Evolutionary conservation across 2,888 invertebrate species (phyloP).

Genomic region (Spodoptera littoralis): DNA sequence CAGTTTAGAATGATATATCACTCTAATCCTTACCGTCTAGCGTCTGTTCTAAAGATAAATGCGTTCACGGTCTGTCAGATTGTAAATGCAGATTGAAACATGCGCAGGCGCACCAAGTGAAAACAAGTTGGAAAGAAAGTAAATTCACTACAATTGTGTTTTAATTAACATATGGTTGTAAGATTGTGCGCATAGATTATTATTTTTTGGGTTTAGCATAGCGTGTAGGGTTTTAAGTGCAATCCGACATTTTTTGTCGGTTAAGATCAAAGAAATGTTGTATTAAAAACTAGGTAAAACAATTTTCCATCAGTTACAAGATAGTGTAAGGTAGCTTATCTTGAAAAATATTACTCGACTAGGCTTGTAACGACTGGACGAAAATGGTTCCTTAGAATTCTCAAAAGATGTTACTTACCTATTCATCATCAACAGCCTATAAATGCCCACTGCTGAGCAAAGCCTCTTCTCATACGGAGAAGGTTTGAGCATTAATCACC

Average conservation of each 20-base stretch:
- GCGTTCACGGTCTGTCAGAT: constrained; percentile 58
- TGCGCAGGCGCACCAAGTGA: constrained; percentile 49
- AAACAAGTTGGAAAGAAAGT: constrained; percentile 53
- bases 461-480: too few relatives aligned
- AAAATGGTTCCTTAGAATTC: too few relatives aligned
- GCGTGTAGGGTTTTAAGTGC: neutral
- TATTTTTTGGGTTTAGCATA: constrained; percentile 9
- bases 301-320: too few relatives aligned
- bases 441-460: too few relatives aligned
- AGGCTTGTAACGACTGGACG: too few relatives aligned
- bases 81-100: constrained; percentile 51
- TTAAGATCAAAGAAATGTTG: neutral
- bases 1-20: neutral
- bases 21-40: neutral
- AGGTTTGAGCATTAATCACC: too few relatives aligned
- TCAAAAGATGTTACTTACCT: neutral
- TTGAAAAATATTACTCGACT: too few relatives aligned
- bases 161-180: constrained; percentile 48
- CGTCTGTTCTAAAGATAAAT: constrained; percentile 12
- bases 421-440: too few relatives aligned
- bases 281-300: too few relatives aligned
- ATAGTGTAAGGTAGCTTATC: too few relatives aligned
- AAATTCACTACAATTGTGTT: constrained; percentile 55
- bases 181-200: constrained; percentile 16
- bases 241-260: neutral